Conservation (phyloP, 1,140 invertebrate genomes). For the Nebria ingens region DNA sequence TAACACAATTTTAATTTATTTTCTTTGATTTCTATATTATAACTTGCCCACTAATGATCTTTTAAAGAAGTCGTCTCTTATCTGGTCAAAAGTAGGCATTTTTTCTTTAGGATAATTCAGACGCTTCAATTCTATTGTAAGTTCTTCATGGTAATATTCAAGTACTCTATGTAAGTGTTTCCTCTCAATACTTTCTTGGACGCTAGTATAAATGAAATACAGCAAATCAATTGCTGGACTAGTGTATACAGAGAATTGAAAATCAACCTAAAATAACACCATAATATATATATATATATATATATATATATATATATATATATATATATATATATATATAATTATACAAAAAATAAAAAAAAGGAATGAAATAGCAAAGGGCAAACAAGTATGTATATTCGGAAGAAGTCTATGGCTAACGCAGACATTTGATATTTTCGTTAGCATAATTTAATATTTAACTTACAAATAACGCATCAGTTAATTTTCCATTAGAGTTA, state of each 20-base stretch:
- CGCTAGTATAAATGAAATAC: slow-evolving; percentile 35
- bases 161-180: background rate
- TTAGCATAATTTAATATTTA: background rate
- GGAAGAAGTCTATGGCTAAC: too few relatives aligned
- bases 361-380: too few relatives aligned
- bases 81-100: background rate
- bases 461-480: slow-evolving; percentile 41
- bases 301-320: too few relatives aligned
- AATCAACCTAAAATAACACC: too few relatives aligned
- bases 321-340: too few relatives aligned
- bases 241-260: slow-evolving; percentile 32
- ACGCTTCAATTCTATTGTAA: background rate
- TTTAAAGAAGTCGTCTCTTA: background rate
- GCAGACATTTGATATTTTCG: background rate
- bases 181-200: slow-evolving; percentile 22
- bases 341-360: too few relatives aligned
- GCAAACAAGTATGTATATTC: too few relatives aligned
- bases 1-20: background rate
- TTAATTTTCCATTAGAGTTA: slow-evolving; percentile 30
- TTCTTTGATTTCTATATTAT: background rate
- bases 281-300: too few relatives aligned
- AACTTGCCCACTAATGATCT: background rate
- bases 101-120: background rate
- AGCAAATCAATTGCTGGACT: slow-evolving; percentile 36
- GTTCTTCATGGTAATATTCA: background rate